Base-by-base conservation (phyloP, 2,888 invertebrate genomes). In the Dorcus parallelipipedus region DNA sequence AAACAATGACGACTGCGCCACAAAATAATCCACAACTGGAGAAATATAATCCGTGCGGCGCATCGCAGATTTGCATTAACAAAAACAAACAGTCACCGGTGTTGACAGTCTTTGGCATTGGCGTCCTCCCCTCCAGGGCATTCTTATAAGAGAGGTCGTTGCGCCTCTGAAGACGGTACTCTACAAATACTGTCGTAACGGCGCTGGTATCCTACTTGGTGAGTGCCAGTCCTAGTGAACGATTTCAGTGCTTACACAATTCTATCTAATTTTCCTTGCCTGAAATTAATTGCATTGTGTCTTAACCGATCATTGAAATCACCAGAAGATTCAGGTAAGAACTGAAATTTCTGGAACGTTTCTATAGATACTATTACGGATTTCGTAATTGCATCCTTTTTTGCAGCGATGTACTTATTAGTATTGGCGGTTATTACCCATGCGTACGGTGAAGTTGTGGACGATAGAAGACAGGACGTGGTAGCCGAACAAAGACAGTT, bases 61-160 rank as follows among this genome's bases (percentile, higher is more conserved):
- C 62, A 65, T 63, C 58, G 52, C 51, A 58, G 56, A 55, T 61
- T 59, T 54, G 56, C 58, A 64, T 64, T 61, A 57, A 56, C 60
- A 58, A 63, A 63, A 66, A 63, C 60, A 64, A 64, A 64, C 59
- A 58, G 56, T 58, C 57, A 54, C 47, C 52, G 49, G 41, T 50
- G 54, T 54, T 54, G 54, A 23, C 48, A 40, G 52, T 56, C 60
- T 60, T 64, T 73, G 70, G 67, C 71, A 72, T 73, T 71, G 71
- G 62, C 63, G 66, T 70, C 71, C 71, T 72, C 74, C 75, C 74
- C 74, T 69, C 73, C 69, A 71, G 67, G 62, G 53, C 67, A 66
- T 69, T 62, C 65, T 67, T 76, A 77, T 76, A 77, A 76, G 76
- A 71, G 68, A 76, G 77, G 77, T 77, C 77, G 77, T 73, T 76